phyloP scores from a whole-genome alignment of 2,113 vertebrate species.

The Piprites chloris region DNA sequence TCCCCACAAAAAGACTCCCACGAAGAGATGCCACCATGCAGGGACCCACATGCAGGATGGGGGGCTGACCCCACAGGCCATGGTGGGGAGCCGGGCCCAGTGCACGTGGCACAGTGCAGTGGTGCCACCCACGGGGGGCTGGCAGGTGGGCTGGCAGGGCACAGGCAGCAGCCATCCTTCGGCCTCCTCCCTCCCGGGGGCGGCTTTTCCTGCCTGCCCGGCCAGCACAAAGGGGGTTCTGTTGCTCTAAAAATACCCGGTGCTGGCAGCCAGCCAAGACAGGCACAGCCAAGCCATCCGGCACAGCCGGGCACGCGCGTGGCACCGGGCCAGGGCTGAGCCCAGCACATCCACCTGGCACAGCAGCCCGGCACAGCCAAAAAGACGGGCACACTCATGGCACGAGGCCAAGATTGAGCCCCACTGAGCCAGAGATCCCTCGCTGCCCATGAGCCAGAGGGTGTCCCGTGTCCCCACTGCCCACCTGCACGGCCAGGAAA shows the following conservation, averaged over 20 bases:
- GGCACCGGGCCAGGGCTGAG: neutral
- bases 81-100: rapidly evolving
- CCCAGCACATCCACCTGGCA: neutral
- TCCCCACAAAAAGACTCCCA: neutral
- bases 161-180: neutral
- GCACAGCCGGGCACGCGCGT: neutral
- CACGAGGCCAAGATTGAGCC: neutral
- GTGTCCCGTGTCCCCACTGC: neutral
- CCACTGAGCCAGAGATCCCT: neutral
- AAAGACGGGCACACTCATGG: neutral
- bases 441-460: neutral
- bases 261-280: neutral
- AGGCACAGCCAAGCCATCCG: neutral
- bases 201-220: neutral
- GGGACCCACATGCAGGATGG: neutral
- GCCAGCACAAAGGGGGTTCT: slow-evolving; percentile 28
- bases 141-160: neutral
- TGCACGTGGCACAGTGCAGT: rapidly evolving
- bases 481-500: slow-evolving; percentile 93
- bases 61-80: neutral
- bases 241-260: slow-evolving; percentile 11
- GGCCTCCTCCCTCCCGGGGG: neutral
- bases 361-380: neutral
- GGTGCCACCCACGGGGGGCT: neutral
- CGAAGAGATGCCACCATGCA: neutral